These are phyloP conservation scores for Lasiurus borealis DNA, from an alignment of 2,113 vertebrate genomes.

Conservation along the genomic window DNA sequence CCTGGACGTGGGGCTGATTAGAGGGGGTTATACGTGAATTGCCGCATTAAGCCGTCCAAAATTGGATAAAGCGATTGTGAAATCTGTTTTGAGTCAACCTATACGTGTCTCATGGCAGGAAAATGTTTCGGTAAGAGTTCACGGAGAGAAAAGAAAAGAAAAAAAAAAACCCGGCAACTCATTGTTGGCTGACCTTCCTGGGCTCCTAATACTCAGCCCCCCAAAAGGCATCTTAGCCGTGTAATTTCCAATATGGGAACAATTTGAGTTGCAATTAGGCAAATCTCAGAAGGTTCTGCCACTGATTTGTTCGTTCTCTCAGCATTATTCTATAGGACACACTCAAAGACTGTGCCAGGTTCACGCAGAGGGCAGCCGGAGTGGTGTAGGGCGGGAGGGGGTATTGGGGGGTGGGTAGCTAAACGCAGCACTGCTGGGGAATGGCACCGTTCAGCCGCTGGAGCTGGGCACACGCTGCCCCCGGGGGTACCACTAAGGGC, in stretches of 20 bases:
- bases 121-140: constrained; percentile 87
- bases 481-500: neutral
- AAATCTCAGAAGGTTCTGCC: constrained; percentile 92
- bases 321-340: constrained; percentile 90
- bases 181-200: constrained; percentile 90
- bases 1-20: constrained; percentile 81
- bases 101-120: constrained; percentile 86
- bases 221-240: constrained; percentile 91
- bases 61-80: constrained; percentile 88
- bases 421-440: constrained; percentile 81
- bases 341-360: constrained; percentile 87
- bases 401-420: constrained; percentile 82
- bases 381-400: constrained; percentile 75
- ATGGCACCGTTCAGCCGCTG: constrained; percentile 63
- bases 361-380: constrained; percentile 89
- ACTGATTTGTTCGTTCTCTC: constrained; percentile 91
- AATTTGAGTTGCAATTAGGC: constrained; percentile 93
- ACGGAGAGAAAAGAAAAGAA: constrained; percentile 63
- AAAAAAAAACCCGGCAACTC: constrained; percentile 82
- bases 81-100: constrained; percentile 90
- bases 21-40: constrained; percentile 82
- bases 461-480: neutral
- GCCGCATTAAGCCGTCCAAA: constrained; percentile 88
- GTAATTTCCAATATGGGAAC: constrained; percentile 94
- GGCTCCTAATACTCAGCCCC: constrained; percentile 89